Evolutionary conservation across 2,113 vertebrate species (phyloP).

Genomic region (Peromyscus maniculatus): DNA sequence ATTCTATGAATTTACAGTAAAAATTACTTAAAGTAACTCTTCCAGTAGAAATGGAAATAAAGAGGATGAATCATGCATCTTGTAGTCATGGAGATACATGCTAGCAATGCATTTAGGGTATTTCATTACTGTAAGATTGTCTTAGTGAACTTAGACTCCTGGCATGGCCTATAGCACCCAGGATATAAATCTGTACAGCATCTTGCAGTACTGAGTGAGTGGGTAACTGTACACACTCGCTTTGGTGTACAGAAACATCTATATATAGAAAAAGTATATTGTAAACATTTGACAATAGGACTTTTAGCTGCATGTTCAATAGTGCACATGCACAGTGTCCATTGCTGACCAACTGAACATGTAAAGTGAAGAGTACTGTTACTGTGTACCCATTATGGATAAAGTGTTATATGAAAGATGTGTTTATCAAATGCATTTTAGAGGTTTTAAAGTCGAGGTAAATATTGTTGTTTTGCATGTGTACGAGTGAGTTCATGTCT

Average conservation of each 20-base stretch:
- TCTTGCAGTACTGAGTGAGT: no score
- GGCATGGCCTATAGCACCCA: background rate
- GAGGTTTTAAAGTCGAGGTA: background rate
- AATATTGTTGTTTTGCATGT: background rate
- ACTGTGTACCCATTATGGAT: slow-evolving; percentile 1
- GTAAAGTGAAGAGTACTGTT: background rate
- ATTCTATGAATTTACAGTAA: slow-evolving; percentile 19
- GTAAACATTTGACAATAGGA: background rate
- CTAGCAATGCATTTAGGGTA: background rate
- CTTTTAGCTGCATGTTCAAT: background rate
- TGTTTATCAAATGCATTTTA: slow-evolving; percentile 1
- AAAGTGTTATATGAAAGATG: background rate
- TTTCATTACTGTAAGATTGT: background rate
- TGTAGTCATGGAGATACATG: no score
- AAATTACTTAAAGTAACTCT: slow-evolving; percentile 23
- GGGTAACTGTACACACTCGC: no score
- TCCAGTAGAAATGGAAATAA: background rate
- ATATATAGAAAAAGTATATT: background rate
- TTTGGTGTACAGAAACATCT: background rate
- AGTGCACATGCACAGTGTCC: no score
- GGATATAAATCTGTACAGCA: background rate
- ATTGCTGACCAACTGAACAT: background rate
- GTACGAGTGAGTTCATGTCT: background rate
- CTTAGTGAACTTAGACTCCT: background rate
- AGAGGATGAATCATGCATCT: background rate